phyloP scores from a whole-genome alignment of 2,888 invertebrate species.

The Latrodectus elegans region DNA sequence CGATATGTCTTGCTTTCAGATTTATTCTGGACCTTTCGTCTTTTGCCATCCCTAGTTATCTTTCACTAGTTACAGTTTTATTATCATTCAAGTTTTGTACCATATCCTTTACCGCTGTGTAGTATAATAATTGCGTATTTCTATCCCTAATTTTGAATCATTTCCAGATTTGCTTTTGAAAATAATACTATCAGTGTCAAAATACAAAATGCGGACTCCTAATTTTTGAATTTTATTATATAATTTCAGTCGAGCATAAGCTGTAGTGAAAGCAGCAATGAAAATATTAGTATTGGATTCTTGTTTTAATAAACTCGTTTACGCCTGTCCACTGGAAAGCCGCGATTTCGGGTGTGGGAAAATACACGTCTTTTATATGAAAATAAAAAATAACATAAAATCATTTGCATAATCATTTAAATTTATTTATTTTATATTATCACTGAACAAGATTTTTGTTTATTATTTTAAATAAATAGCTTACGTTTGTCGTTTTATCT shows the following conservation, averaged over 20 bases:
- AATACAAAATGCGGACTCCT: not conserved
- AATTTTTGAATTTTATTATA: slow-evolving; percentile 19
- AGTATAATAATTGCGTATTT: too few relatives aligned
- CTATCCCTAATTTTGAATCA: too few relatives aligned
- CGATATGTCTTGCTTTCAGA: not conserved
- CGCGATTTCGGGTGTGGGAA: not conserved
- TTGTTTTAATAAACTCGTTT: not conserved
- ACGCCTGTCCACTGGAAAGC: not conserved
- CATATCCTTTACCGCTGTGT: too few relatives aligned
- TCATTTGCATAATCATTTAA: too few relatives aligned
- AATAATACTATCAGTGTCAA: slow-evolving; percentile 17
- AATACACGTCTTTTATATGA: too few relatives aligned
- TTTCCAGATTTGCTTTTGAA: too few relatives aligned
- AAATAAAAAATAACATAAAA: not conserved
- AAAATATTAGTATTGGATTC: slow-evolving; percentile 8
- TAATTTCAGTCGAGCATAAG: slow-evolving; percentile 4
- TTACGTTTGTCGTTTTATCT: slow-evolving; percentile 5
- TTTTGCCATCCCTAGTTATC: not conserved
- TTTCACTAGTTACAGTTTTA: not conserved
- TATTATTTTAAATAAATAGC: slow-evolving; percentile 3
- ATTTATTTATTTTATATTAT: not conserved
- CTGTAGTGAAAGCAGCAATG: slow-evolving; percentile 23
- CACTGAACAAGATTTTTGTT: too few relatives aligned
- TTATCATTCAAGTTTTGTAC: too few relatives aligned
- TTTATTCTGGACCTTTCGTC: not conserved